Conservation (phyloP, 2,113 vertebrate genomes). For the Cercopithecus mona region DNA sequence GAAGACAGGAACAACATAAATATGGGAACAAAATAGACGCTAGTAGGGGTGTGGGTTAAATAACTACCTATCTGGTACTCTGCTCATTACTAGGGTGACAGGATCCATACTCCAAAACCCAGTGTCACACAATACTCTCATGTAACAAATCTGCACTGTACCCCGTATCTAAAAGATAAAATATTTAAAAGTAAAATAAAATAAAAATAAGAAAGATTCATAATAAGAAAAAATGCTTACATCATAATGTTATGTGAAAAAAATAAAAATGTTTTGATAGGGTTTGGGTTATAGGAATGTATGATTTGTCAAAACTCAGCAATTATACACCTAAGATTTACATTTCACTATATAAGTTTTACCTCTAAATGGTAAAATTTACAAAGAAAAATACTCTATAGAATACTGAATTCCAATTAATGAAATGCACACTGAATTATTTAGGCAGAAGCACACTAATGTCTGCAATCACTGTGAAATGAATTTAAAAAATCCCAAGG, state of each 20-base stretch:
- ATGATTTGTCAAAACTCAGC: neutral
- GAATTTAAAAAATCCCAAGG: neutral
- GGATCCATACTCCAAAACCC: too few relatives aligned
- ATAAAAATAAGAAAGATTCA: too few relatives aligned
- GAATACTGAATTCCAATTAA: neutral
- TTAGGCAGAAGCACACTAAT: neutral
- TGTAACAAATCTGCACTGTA: too few relatives aligned
- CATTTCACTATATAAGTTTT: neutral
- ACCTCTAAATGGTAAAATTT: neutral
- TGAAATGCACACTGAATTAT: neutral
- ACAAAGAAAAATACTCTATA: too few relatives aligned
- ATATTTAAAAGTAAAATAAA: too few relatives aligned
- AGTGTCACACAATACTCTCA: too few relatives aligned
- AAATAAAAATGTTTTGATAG: neutral
- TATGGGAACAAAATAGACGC: too few relatives aligned
- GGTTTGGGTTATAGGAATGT: neutral
- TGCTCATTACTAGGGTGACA: too few relatives aligned
- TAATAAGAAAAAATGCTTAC: constrained; percentile 9
- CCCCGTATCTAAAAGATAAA: too few relatives aligned
- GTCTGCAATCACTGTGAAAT: neutral
- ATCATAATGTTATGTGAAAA: neutral
- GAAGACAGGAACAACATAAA: too few relatives aligned
- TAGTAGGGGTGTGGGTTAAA: too few relatives aligned
- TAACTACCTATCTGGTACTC: too few relatives aligned
- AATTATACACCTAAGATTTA: neutral